phyloP scores from a whole-genome alignment of 2,113 vertebrate species.

The Aphyosemion australe region DNA sequence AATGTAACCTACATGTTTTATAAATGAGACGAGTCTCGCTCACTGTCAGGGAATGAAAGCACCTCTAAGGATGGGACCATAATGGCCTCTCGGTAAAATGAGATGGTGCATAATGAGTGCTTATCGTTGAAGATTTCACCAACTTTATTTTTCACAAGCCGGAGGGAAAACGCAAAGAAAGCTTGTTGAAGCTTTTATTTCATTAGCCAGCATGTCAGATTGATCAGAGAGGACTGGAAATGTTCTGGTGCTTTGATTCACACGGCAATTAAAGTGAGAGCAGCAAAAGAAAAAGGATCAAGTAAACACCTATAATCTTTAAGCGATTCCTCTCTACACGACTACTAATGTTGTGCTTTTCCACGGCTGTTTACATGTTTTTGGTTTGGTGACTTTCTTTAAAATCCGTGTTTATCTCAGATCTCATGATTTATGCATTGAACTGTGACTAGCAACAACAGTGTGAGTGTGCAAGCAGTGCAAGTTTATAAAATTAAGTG shows the following conservation, averaged over 20 bases:
- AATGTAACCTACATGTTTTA: slow-evolving; percentile 75
- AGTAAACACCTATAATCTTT: slow-evolving; percentile 48
- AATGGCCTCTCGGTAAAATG: slow-evolving; percentile 73
- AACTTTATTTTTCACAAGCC: slow-evolving; percentile 64
- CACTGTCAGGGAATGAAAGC: slow-evolving; percentile 71
- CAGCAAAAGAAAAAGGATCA: slow-evolving; percentile 47
- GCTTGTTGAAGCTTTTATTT: slow-evolving; percentile 69
- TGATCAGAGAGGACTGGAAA: slow-evolving; percentile 55
- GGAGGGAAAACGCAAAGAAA: slow-evolving; percentile 54
- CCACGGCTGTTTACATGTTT: slow-evolving; percentile 33
- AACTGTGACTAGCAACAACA: slow-evolving; percentile 12
- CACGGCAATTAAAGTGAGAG: slow-evolving; percentile 60
- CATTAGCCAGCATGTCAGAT: slow-evolving; percentile 62
- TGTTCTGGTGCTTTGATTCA: slow-evolving; percentile 62
- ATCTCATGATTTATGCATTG: slow-evolving; percentile 16
- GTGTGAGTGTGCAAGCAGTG: not conserved
- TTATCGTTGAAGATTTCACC: slow-evolving; percentile 69
- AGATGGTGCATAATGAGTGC: slow-evolving; percentile 69
- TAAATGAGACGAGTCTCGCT: slow-evolving; percentile 72
- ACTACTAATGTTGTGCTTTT: slow-evolving; percentile 42
- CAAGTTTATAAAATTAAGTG: not conserved
- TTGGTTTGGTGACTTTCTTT: slow-evolving; percentile 5
- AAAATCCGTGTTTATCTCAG: not conserved
- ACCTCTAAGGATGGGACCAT: slow-evolving; percentile 61
- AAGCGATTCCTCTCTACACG: slow-evolving; percentile 36